Conservation (phyloP, 2,797 vertebrate genomes). For the Neostethus bicornis region DNA sequence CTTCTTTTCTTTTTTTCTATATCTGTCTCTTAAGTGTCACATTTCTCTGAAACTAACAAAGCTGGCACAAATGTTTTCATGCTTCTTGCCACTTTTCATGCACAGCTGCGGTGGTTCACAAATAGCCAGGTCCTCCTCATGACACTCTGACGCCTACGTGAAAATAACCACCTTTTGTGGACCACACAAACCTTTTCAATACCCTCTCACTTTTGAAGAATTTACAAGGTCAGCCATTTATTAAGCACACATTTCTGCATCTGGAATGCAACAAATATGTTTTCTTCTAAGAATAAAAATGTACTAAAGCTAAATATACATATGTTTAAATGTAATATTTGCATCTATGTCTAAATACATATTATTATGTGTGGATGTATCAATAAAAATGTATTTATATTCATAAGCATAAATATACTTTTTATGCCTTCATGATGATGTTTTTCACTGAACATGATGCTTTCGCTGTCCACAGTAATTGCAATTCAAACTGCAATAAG, state of each 20-base stretch:
- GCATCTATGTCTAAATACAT: no score
- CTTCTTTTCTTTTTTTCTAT: conserved; percentile 26
- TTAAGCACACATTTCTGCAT: no score
- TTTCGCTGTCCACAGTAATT: conserved; percentile 3
- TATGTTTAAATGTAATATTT: no score
- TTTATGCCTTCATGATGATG: neutral
- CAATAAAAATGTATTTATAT: no score
- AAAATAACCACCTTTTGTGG: conserved; percentile 22
- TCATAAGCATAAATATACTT: no score
- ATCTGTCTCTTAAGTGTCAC: conserved; percentile 48
- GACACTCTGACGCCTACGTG: conserved; percentile 25
- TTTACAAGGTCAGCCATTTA: no score
- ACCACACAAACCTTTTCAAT: conserved; percentile 1
- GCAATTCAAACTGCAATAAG: conserved; percentile 14
- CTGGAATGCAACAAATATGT: no score
- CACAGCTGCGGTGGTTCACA: conserved; percentile 53
- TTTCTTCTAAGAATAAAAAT: no score
- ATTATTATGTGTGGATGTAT: no score
- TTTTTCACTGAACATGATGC: conserved; percentile 8
- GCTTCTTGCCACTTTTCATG: conserved; percentile 45
- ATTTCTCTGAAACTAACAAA: conserved; percentile 62
- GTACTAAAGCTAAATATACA: no score
- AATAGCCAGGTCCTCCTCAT: conserved; percentile 41
- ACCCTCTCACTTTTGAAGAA: neutral
- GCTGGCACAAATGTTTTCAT: conserved; percentile 49